phyloP scores from a whole-genome alignment of 2,888 invertebrate species.

The Acleris literana region DNA sequence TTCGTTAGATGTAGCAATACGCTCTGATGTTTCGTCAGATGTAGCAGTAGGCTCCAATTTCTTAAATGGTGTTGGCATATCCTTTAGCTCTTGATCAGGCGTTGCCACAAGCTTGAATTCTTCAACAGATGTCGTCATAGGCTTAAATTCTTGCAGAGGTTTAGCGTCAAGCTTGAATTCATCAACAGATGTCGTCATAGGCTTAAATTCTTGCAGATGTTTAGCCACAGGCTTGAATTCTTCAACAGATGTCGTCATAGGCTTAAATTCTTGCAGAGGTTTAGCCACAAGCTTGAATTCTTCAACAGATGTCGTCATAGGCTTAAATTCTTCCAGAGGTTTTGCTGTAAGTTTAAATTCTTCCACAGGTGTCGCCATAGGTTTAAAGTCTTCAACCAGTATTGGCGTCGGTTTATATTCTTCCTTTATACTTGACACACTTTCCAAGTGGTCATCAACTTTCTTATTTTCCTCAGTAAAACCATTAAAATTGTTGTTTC shows the following conservation, averaged over 20 bases:
- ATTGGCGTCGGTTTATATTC: too few species aligned
- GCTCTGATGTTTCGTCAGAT: too few species aligned
- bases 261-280: too few species aligned
- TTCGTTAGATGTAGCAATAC: too few species aligned
- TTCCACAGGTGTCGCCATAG: too few species aligned
- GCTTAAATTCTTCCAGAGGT: not conserved
- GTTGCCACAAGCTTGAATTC: not conserved
- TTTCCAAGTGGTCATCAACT: slow-evolving; percentile 38
- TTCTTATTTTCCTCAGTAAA: slow-evolving; percentile 45
- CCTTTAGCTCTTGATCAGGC: too few species aligned
- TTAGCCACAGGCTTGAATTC: too few species aligned
- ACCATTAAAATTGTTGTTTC: slow-evolving; percentile 49
- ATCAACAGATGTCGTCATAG: not conserved
- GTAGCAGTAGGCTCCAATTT: too few species aligned
- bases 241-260: too few species aligned
- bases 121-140: slow-evolving; percentile 1
- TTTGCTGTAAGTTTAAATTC: too few species aligned
- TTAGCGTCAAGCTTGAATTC: not conserved
- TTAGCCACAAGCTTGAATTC: not conserved
- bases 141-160: not conserved
- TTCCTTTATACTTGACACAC: not conserved
- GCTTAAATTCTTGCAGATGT: not conserved
- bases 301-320: not conserved
- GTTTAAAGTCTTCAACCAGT: too few species aligned
- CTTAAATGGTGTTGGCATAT: too few species aligned